These are phyloP conservation scores for Nudaria mundana DNA, from an alignment of 2,888 invertebrate genomes.

Conservation along the genomic window DNA sequence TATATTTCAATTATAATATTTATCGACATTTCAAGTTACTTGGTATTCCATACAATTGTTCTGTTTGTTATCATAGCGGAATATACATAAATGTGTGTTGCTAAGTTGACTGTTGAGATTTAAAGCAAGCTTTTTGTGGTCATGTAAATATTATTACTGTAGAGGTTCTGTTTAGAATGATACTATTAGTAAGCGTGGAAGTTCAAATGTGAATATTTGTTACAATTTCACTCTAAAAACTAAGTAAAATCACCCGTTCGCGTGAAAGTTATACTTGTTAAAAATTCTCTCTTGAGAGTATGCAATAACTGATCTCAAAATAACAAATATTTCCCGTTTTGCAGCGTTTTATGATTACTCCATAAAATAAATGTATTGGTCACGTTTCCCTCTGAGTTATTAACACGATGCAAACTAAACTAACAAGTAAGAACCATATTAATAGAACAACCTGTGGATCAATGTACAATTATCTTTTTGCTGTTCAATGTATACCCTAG, in stretches of 20 bases:
- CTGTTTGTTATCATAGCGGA: background rate
- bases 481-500: constrained; percentile 29
- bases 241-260: too few species aligned
- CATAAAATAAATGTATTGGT: constrained; percentile 22
- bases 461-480: constrained; percentile 5
- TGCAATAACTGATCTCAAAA: too few species aligned
- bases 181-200: too few species aligned
- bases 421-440: background rate
- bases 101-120: background rate
- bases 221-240: too few species aligned
- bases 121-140: background rate
- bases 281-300: too few species aligned
- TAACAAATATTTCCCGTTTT: too few species aligned
- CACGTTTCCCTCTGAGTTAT: constrained; percentile 31
- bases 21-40: background rate
- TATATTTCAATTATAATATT: constrained; percentile 7
- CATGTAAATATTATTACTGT: background rate
- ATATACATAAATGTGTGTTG: too few species aligned
- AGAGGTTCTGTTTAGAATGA: background rate
- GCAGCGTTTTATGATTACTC: background rate
- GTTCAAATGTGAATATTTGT: too few species aligned
- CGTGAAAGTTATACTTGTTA: too few species aligned
- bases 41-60: background rate
- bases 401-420: background rate
- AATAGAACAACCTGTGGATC: constrained; percentile 3